Evolutionary conservation across 2,888 invertebrate species (phyloP), one percentile per base, ranked within the genome.

Genomic region (Pseudococcus jackbeardsleyi): DNA sequence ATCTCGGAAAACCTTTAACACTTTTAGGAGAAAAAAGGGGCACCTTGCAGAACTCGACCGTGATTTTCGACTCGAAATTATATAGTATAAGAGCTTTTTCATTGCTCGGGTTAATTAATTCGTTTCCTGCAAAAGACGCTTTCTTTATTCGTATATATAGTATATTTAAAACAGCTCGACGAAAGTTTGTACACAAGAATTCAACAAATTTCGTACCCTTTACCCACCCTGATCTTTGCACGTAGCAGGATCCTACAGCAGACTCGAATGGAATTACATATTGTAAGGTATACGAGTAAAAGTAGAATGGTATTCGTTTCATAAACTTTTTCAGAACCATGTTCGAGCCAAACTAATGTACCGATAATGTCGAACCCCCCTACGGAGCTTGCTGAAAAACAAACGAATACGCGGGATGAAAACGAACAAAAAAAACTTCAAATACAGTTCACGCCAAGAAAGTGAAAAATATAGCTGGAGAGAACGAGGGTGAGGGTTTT

Each of bases 1-100:
- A 86, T 86, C 85, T 86, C 59, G 26, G 59, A 86, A 86, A 86
- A 86, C 85, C 85, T 86, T 86, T 86, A 86, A 86, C 85, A 86
- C 85, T 86, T 86, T 39, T 46, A 33, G 12, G 26, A 33, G 59
- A 86, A 86, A 86, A 86, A 64, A 59, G 85, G 59, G 85, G 85
- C 64, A 86, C 85, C 85, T 86, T 68, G 85, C 46, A 59, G 59
- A 68, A 86, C 26, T 33, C 59, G 33, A 39, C 85, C 15, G 85
- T 86, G 85, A 86, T 86, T 86, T 86, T 86, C 85, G 39, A 68
- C 64, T 59, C 59, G 59, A 86, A 86, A 86, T 86, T 33, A 33
- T 33, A 33, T 33, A 33, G 26, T 86, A 86, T 86, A 64, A 86
- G 85, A 59, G 59, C 64, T 86, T 64, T 86, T 64, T 64, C 85